Base-by-base conservation (phyloP, 1,140 invertebrate species). In the Drosophila kanapiae region DNA sequence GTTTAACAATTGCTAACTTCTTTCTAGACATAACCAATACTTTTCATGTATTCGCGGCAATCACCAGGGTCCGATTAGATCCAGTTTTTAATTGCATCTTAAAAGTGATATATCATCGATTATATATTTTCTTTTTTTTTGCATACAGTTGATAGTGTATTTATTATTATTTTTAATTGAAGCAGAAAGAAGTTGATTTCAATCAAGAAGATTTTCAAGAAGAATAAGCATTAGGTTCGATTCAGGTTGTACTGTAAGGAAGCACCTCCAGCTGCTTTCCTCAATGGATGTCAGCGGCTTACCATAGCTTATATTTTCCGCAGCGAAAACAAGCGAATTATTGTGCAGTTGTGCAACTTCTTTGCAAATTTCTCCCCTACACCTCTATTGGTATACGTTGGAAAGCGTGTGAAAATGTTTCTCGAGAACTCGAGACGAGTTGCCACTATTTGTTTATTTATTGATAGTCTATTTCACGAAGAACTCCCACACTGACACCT, bases 381-480 rank as follows among this genome's bases (percentile, higher is more conserved):
- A 35, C 11, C 43, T 29, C 42, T 69, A n/a, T 45, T 37, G 59
- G 54, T 70, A 77, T 57, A 69, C 83, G 78, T 71, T 14, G 18
- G 18, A 57, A 77, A 61, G 59, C 63, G 81, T 69, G 81, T 47
- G 53, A 45, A 71, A 37, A 38, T 67, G 23, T 61, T 61, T 61
- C 7, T 37, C 0, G n/a, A n/a, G n/a, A n/a, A n/a, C 16, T 58
- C 31, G 23, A 59, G 49, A 33, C 31, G 37, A 43, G 23, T 60
- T 63, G 18, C 38, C 31, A 69, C 63, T 81, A 68, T 74, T 88
- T 87, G 78, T 74, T 75, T 71, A 48, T 18, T 48, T 38, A 40
- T 10, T 27, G 14, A 18, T 63, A 51, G 48, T 67, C 75, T 74
- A 75, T 68, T 85, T 86, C 67, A 47, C 64, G 43, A 54, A n/a